Conservation (phyloP, 2,888 invertebrate genomes). For the Penaeus monodon region DNA sequence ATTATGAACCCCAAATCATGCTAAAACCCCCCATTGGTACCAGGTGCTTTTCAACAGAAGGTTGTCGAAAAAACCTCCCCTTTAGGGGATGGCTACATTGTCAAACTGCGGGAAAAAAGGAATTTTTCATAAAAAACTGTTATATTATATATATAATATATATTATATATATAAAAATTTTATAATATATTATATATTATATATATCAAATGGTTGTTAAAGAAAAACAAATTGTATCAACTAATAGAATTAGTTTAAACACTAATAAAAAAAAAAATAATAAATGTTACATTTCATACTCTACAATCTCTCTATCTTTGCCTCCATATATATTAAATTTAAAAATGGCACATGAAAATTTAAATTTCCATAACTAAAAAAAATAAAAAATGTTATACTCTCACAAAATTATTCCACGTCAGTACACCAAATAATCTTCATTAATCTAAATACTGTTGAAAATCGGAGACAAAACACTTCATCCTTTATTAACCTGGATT, state of each 20-base stretch:
- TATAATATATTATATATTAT: slow-evolving; percentile 2
- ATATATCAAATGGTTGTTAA: not conserved
- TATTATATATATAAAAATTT: no score
- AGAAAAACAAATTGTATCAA: not conserved
- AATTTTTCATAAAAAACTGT: no score
- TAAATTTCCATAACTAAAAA: not conserved
- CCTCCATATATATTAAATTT: not conserved
- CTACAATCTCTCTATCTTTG: no score
- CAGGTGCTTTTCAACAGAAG: slow-evolving; percentile 71
- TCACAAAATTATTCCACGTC: no score
- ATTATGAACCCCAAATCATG: slow-evolving; percentile 67
- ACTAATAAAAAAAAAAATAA: no score
- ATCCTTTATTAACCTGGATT: slow-evolving; percentile 68
- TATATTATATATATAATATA: no score
- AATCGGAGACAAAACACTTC: no score
- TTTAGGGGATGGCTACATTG: slow-evolving; percentile 76
- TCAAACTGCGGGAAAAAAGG: slow-evolving; percentile 72
- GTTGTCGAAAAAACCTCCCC: slow-evolving; percentile 74
- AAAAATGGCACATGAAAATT: no score
- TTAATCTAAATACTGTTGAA: no score
- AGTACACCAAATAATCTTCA: no score
- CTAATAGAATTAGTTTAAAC: not conserved
- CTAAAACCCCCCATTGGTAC: slow-evolving; percentile 69
- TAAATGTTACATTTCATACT: no score
- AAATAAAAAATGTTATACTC: not conserved